Base-by-base conservation (phyloP, 2,113 vertebrate species). In the Prietella phreatophila region DNA sequence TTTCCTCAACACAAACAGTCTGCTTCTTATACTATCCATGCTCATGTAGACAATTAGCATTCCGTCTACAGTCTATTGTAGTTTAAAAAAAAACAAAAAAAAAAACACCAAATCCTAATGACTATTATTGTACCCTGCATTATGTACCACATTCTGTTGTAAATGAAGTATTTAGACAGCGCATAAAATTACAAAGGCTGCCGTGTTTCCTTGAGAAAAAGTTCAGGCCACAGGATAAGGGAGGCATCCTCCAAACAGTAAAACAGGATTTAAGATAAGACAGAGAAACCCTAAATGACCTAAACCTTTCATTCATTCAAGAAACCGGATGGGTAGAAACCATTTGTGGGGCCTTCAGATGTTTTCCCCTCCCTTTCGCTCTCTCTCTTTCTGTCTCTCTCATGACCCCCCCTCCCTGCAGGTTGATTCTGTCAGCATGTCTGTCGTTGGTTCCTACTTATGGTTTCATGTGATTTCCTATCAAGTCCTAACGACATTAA, bases 391-490 rank as follows among this genome's bases (percentile, higher is more conserved):
- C 55, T 60, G 76, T 30, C n/a, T 69, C 42, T 83, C 82, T 8
- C 42, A 60, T 80, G 84, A 80, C 90, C 89, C 83, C 83, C 78
- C 84, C 36, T 82, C 88, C 88, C 88, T 81, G 73, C 83, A 81
- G 87, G 90, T 88, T 87, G 87, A 86, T 90, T 89, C 88, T 86
- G 88, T 92, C 87, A 90, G 90, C 87, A 88, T 90, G 90, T 89
- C 91, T 90, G 84, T 90, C 87, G 53, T 91, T 89, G 86, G 82
- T 85, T 90, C 91, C 91, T 86, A 90, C 82, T 89, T 87, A 90
- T 60, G 33, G 65, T 87, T 83, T 89, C 91, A 91, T 91, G 91
- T 92, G 91, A 91, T 91, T 91, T 92, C 91, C 91, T 85, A 91
- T 88, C 20, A 56, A 86, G 86, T 84, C 86, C 84, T 92, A 91